Evolutionary conservation across 1,140 invertebrate species (phyloP).

Genomic region (Zaprionus ornatus): DNA sequence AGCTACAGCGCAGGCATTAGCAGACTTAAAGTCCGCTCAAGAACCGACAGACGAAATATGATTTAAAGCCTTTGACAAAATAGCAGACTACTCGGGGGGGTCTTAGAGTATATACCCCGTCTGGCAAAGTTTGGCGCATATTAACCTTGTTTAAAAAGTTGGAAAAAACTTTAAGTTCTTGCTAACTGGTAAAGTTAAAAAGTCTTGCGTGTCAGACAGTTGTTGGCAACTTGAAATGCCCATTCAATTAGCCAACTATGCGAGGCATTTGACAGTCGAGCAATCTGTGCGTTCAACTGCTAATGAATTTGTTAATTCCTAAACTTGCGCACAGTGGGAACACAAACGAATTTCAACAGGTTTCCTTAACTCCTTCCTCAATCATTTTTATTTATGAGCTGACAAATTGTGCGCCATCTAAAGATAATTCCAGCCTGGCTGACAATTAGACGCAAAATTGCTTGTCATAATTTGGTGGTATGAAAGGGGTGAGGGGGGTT

Average conservation of each 20-base stretch:
- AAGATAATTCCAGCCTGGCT: conserved; percentile 31
- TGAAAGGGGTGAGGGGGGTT: background rate
- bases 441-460: conserved; percentile 70
- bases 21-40: conserved; percentile 35
- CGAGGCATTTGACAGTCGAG: conserved; percentile 4
- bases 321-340: background rate
- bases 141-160: background rate
- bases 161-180: background rate
- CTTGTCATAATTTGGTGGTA: conserved; percentile 8
- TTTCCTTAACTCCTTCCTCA: background rate
- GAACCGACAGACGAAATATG: background rate
- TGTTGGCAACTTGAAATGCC: background rate
- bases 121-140: background rate
- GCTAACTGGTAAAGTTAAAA: background rate
- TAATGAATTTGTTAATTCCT: conserved; percentile 25
- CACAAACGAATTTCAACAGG: conserved; percentile 10
- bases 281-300: background rate
- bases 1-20: background rate
- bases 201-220: background rate
- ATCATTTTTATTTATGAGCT: conserved; percentile 74
- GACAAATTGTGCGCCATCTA: conserved; percentile 70
- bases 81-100: background rate
- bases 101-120: conserved; percentile 4
- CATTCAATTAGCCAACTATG: background rate
- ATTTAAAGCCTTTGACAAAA: conserved; percentile 66